phyloP scores from a whole-genome alignment of 92 coral and sea anemone genomes.

The Isaurus tuberculatus region DNA sequence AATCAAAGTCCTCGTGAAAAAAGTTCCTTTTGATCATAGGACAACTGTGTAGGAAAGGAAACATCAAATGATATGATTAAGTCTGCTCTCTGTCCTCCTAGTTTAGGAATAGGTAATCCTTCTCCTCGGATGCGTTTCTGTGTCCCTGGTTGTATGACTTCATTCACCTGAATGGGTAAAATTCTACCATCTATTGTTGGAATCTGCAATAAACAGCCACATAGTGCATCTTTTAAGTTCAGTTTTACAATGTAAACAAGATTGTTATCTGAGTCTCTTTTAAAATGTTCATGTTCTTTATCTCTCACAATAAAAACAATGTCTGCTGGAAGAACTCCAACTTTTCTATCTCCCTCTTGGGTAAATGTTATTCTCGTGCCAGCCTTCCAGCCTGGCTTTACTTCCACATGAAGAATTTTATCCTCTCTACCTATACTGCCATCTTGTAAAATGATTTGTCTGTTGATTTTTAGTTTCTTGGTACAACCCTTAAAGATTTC shows the following conservation, averaged over 20 bases:
- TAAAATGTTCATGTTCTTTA: conserved; percentile 89
- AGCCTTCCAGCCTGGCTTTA: conserved; percentile 98
- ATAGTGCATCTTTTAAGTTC: conserved; percentile 80
- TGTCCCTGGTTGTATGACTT: conserved; percentile 96
- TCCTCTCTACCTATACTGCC: conserved; percentile 67
- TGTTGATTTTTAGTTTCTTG: conserved; percentile 77
- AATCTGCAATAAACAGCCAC: conserved; percentile 82
- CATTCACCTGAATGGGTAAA: conserved; percentile 83
- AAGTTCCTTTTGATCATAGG: conserved; percentile 78
- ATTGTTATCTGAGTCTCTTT: conserved; percentile 91
- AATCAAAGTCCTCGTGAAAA: conserved; percentile 46
- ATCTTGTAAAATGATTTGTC: conserved; percentile 65
- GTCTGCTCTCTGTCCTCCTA: conserved; percentile 77
- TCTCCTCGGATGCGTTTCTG: conserved; percentile 90
- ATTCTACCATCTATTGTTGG: conserved; percentile 90
- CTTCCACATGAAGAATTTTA: conserved; percentile 81
- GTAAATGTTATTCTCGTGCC: conserved; percentile 88
- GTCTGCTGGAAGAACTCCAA: conserved; percentile 86
- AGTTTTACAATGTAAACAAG: conserved; percentile 87
- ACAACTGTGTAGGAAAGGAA: conserved; percentile 86
- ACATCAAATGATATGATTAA: conserved; percentile 93
- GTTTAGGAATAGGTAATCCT: conserved; percentile 92
- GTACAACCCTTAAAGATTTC: conserved; percentile 81
- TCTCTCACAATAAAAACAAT: conserved; percentile 85
- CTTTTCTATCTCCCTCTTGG: conserved; percentile 77